A percentile compares a stretch with the other conserved stretches of the same genome.
Conservation (phyloP, 2,113 vertebrate species). For the rat (Rattus norvegicus) region DNA sequence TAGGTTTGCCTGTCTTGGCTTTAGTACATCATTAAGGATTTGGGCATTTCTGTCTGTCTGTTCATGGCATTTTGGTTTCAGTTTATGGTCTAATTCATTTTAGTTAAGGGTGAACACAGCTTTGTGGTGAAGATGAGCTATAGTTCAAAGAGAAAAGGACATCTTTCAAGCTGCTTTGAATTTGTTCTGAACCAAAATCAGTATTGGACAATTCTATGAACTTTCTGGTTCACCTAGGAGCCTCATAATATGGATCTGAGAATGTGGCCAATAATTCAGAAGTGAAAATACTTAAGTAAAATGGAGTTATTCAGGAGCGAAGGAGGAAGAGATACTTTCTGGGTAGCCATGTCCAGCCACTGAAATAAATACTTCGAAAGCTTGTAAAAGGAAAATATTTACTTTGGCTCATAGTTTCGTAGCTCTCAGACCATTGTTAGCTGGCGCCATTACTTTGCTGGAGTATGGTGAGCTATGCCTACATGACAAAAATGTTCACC, state of each 20-base stretch:
- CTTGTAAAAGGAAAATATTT: neutral
- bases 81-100: neutral
- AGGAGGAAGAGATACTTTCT: neutral
- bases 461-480: neutral
- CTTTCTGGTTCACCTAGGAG: neutral
- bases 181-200: neutral
- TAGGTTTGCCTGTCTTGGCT: neutral
- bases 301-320: neutral
- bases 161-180: neutral
- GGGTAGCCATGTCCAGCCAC: neutral
- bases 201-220: neutral
- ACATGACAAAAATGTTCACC: neutral
- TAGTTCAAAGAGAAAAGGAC: neutral
- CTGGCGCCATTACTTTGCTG: neutral
- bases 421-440: fast-evolving
- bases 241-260: neutral
- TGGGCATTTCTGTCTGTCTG: neutral
- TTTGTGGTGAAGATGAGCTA: neutral
- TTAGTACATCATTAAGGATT: neutral
- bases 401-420: neutral
- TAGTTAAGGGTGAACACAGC: neutral
- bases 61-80: neutral
- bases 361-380: neutral
- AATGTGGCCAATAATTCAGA: neutral
- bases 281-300: neutral